Percentiles rank a stretch among this genome's conserved stretches.
These are phyloP conservation scores for Pelodytes ibericus DNA, from an alignment of 2,797 vertebrate species.

Conservation along the genomic window DNA sequence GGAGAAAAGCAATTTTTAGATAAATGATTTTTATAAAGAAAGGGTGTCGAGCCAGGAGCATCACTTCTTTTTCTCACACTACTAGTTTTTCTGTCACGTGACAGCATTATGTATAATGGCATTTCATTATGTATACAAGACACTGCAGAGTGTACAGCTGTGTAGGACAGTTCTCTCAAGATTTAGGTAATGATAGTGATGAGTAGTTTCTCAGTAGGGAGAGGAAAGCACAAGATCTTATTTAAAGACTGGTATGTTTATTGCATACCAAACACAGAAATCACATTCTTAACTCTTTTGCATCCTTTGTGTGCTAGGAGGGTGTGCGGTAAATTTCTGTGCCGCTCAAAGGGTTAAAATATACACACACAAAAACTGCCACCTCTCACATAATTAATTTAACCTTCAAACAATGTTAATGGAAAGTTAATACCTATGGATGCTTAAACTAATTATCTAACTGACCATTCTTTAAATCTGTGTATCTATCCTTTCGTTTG, in stretches of 20 bases:
- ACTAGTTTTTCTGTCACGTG: conserved; percentile 26
- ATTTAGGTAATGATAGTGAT: conserved; percentile 50
- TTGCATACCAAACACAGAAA: conserved; percentile 24
- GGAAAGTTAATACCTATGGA: no score
- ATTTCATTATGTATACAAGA: conserved; percentile 47
- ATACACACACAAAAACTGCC: no score
- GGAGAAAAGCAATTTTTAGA: conserved; percentile 57
- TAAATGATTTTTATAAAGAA: conserved; percentile 54
- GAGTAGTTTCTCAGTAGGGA: conserved; percentile 19
- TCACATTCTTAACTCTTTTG: background rate
- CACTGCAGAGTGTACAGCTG: conserved; percentile 30
- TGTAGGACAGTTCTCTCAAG: conserved; percentile 47
- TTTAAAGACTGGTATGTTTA: conserved; percentile 9
- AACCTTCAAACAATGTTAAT: no score
- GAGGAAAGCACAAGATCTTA: conserved; percentile 32
- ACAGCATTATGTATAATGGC: conserved; percentile 45
- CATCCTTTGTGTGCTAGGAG: no score
- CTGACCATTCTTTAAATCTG: no score
- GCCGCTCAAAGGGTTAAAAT: no score
- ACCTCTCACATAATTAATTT: no score
- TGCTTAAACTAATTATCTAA: no score
- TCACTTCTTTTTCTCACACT: conserved; percentile 36
- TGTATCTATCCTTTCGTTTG: no score
- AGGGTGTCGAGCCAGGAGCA: conserved; percentile 36
- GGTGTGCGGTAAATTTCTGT: no score